Evolutionary conservation across 1,140 invertebrate genomes (phyloP).

Genomic region (Gyrodactylus bullatarudis): DNA sequence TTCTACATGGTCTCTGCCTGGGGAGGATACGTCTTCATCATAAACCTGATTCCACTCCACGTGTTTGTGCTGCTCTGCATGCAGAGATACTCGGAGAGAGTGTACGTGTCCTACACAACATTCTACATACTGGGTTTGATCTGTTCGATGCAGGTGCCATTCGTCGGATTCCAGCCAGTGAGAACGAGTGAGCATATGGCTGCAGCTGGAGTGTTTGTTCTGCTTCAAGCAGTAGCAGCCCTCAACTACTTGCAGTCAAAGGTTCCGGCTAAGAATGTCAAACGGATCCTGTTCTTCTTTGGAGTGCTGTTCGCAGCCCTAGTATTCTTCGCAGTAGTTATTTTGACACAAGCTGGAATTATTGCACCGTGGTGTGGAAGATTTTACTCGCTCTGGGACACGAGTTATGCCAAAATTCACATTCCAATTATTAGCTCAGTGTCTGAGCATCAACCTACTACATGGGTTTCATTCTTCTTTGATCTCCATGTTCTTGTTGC

Average conservation of each 20-base stretch:
- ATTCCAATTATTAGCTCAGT: constrained; percentile 98
- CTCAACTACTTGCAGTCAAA: constrained; percentile 56
- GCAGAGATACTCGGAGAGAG: constrained; percentile 33
- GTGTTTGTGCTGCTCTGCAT: constrained; percentile 57
- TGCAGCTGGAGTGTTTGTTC: constrained; percentile 66
- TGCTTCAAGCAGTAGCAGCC: constrained; percentile 46
- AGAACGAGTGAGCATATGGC: constrained; percentile 99
- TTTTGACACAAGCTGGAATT: constrained; percentile 48
- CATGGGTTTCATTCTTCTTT: constrained; percentile 92
- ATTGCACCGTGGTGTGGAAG: constrained; percentile 95
- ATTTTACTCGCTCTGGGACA: constrained; percentile 97
- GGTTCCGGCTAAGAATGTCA: constrained; percentile 58
- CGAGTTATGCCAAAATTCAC: constrained; percentile 94
- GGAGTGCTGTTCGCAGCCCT: constrained; percentile 35
- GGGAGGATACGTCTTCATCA: constrained; percentile 99
- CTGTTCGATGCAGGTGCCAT: constrained; percentile 94
- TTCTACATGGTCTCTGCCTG: constrained; percentile 99
- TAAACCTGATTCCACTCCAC: constrained; percentile 89
- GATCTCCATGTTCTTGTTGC: constrained; percentile 85
- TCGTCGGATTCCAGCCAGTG: constrained; percentile 96
- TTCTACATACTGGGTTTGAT: constrained; percentile 66
- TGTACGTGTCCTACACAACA: constrained; percentile 69
- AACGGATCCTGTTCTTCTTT: constrained; percentile 46
- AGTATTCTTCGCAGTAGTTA: constrained; percentile 49
- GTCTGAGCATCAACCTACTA: constrained; percentile 95